phyloP scores from a whole-genome alignment of 2,888 invertebrate genomes.

The Ephialtes manifestator region DNA sequence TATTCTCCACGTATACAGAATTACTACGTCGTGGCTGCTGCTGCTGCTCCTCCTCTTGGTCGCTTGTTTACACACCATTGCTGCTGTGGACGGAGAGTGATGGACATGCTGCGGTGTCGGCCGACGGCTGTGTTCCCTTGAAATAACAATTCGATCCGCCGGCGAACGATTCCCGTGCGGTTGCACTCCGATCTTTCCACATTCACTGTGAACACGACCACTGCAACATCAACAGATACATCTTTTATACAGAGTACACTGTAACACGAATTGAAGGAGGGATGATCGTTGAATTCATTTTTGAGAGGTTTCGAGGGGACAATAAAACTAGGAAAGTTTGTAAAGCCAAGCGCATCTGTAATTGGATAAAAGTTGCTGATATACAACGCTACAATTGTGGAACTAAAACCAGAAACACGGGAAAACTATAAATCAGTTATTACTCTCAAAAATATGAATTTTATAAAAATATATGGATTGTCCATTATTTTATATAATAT shows the following conservation, averaged over 20 bases:
- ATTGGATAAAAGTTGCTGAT: background rate
- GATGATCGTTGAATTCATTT: conserved; percentile 6
- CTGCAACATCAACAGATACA: background rate
- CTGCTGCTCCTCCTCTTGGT: conserved; percentile 75
- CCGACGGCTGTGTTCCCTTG: conserved; percentile 79
- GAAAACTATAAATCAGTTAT: background rate
- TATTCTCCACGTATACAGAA: conserved; percentile 22
- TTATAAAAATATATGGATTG: no score
- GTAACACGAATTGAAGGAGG: background rate
- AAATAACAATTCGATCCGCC: conserved; percentile 81
- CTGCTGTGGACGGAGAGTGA: conserved; percentile 65
- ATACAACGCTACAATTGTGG: background rate
- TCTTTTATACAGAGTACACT: background rate
- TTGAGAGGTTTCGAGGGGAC: background rate
- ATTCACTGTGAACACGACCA: conserved; percentile 5
- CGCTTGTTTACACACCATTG: conserved; percentile 79
- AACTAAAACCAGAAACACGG: background rate
- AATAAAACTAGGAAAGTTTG: background rate
- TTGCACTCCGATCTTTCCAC: conserved; percentile 68
- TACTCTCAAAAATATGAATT: background rate
- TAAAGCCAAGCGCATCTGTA: background rate
- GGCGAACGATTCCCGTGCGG: conserved; percentile 68
- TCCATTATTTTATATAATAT: no score
- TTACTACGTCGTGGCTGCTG: conserved; percentile 5
- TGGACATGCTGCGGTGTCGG: conserved; percentile 76